Base-by-base conservation (phyloP, 2,113 vertebrate genomes). In the Euleptes europaea region DNA sequence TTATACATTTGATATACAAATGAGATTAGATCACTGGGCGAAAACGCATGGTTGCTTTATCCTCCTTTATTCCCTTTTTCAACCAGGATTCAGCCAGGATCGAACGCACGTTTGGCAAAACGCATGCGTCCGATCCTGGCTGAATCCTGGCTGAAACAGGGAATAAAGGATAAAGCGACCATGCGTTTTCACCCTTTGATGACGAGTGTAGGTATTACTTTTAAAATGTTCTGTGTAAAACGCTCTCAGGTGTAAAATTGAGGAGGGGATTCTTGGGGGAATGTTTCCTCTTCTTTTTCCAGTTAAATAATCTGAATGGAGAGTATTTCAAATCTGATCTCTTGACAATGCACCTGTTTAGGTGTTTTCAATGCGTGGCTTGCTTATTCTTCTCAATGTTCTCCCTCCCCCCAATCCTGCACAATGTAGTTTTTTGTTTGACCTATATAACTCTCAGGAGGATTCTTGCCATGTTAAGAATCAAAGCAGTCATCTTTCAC, bases 301-400 rank as follows among this genome's bases (percentile, higher is more conserved):
- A 88, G 69, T 87, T 89, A 87, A 88, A 80, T 82, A 19, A 31
- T 91, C 63, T 85, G 90, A 94, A 86, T 60, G 83, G 81, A 91
- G 85, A 84, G 81, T 80, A 85, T 89, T 91, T 31, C 82, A 57
- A 91, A 51, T 51, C 9, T 86, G 73, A 71, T 89, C 73, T 44
- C 86, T 77, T 71, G 21, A 60, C 38, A 86, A 90, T 75, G 69
- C 10, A 74, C 33, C 44, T 84, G 80, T 86, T 90, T 82, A 80
- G 80, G 80, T 4, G 1, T 13, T 81, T 89, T 91, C 67, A 42
- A 8, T 84, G 54, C 60, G 54, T 7, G 17, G 14, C 1, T 57
- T 5, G 3, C 54, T 57, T 57, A 57, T 57, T 57, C 54, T 57
- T 57, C 54, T 57, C 19, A 57, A 17, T 23, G 54, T 57, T 57